Evolutionary conservation across 2,113 vertebrate genomes (phyloP).

Genomic region (Cyanoderma ruficeps): DNA sequence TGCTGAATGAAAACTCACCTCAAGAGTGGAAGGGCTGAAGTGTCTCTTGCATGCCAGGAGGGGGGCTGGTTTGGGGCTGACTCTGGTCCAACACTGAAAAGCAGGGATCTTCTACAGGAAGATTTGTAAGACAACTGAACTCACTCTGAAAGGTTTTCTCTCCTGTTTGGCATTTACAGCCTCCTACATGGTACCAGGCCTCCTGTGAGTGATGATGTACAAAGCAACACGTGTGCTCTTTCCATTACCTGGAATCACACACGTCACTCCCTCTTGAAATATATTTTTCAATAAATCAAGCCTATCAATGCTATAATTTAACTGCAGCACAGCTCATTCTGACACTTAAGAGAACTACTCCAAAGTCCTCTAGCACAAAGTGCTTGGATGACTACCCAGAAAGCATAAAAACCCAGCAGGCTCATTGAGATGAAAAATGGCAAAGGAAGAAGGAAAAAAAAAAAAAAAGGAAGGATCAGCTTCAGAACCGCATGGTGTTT

Average conservation of each 20-base stretch:
- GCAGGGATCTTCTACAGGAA: not conserved
- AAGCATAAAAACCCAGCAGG: not conserved
- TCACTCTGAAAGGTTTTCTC: not conserved
- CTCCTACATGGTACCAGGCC: not conserved
- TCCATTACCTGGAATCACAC: not conserved
- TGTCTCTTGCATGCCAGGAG: not conserved
- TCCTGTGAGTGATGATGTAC: not conserved
- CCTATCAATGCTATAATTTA: not conserved
- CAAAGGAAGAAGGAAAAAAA: not conserved
- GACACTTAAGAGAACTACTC: not conserved
- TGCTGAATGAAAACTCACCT: not conserved
- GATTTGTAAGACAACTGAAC: not conserved
- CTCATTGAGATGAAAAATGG: not conserved
- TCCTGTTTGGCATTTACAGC: not conserved
- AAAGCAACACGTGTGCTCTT: not conserved
- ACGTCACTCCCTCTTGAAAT: not conserved
- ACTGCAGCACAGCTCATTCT: not conserved
- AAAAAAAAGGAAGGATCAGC: not conserved
- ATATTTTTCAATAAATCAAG: not conserved
- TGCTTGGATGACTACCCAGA: not conserved
- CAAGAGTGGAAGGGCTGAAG: not conserved
- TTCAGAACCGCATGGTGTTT: not conserved
- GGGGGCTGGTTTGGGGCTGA: not conserved
- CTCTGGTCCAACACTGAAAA: not conserved
- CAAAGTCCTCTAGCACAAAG: not conserved